Conservation (phyloP, 2,888 invertebrate species). For the Syritta pipiens region DNA sequence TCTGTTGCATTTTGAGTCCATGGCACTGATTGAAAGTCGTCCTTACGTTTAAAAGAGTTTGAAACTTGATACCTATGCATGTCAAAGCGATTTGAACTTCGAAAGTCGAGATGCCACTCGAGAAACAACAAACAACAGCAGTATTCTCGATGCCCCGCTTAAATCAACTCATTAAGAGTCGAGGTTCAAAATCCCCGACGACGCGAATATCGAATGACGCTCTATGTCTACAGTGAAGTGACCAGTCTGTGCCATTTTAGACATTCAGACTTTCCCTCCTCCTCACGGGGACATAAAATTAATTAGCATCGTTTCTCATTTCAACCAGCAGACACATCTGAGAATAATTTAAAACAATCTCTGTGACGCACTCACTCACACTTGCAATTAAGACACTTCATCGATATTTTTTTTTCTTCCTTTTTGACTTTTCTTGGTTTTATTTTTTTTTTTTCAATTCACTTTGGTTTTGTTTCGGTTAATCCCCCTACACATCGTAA, state of each 20-base stretch:
- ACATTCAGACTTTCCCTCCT: too few species aligned
- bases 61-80: slow-evolving; percentile 11
- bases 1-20: too few species aligned
- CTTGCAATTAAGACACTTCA: slow-evolving; percentile 42
- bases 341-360: slow-evolving; percentile 53
- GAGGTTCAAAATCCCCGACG: not conserved
- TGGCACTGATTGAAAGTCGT: too few species aligned
- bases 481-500: slow-evolving; percentile 43
- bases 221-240: not conserved
- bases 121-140: too few species aligned
- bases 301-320: slow-evolving; percentile 6
- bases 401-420: not conserved
- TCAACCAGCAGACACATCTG: not conserved
- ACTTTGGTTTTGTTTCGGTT: slow-evolving; percentile 55
- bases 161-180: slow-evolving; percentile 34
- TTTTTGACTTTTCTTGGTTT: not conserved
- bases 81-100: slow-evolving; percentile 14
- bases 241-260: not conserved
- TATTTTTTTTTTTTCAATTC: too few species aligned
- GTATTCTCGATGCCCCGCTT: too few species aligned
- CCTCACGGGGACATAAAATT: not conserved
- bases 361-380: slow-evolving; percentile 48
- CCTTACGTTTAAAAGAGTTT: too few species aligned
- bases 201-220: slow-evolving; percentile 19
- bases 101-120: slow-evolving; percentile 1